Conservation (phyloP, 2,888 invertebrate genomes). For the Lottia gigantea region DNA sequence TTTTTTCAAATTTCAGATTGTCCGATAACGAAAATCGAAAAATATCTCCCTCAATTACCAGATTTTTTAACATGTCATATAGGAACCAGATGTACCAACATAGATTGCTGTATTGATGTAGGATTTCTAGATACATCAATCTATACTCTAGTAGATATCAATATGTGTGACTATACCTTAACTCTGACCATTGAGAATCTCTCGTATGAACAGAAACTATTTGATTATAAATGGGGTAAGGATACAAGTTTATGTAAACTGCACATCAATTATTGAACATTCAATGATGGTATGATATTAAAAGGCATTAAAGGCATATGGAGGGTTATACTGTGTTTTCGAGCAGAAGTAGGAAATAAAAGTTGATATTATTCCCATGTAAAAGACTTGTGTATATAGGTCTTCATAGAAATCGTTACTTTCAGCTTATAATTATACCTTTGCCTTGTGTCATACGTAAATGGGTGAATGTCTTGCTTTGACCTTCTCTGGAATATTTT, state of each 20-base stretch:
- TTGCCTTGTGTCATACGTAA: conserved; percentile 10
- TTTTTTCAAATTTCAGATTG: conserved; percentile 37
- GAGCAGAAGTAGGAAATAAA: no score
- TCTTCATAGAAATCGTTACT: no score
- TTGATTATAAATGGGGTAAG: conserved; percentile 35
- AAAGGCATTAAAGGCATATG: no score
- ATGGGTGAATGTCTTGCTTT: no score
- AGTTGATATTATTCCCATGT: no score
- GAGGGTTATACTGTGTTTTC: no score
- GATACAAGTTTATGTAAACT: no score
- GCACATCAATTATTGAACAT: no score
- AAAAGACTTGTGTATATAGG: no score
- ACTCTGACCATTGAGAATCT: conserved; percentile 31
- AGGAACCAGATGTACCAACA: conserved; percentile 31
- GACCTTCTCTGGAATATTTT: no score
- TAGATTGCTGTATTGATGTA: conserved; percentile 33
- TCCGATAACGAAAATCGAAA: conserved; percentile 29
- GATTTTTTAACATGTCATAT: conserved; percentile 31
- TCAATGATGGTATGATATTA: no score
- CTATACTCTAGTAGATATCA: conserved; percentile 16
- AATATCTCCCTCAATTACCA: conserved; percentile 28
- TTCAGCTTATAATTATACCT: no score
- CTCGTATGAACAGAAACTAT: conserved; percentile 22
- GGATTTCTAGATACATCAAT: conserved; percentile 20
- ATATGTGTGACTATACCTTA: conserved; percentile 26